Percentiles rank a stretch among this genome's conserved stretches.
These are phyloP conservation scores for Octopus sinensis DNA, from an alignment of 1,140 invertebrate genomes.

Conservation along the genomic window DNA sequence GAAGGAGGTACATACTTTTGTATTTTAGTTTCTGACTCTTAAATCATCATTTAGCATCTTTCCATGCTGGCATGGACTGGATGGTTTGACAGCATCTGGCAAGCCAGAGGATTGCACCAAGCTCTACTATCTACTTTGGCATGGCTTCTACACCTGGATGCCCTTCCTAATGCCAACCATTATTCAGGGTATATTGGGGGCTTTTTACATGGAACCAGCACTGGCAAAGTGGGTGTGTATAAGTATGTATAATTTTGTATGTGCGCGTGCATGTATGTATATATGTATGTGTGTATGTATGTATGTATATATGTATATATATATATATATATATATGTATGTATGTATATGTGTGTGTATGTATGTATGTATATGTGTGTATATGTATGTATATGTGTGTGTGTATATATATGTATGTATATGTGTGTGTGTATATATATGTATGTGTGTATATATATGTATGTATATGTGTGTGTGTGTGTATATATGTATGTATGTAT, in stretches of 20 bases:
- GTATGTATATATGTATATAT: background rate
- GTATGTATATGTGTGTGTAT: background rate
- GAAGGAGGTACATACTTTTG: slow-evolving; percentile 42
- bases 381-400: background rate
- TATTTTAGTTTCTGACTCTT: background rate
- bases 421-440: background rate
- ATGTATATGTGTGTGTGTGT: background rate
- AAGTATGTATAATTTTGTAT: too few relatives aligned
- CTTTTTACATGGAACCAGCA: too few relatives aligned
- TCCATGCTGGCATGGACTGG: too few relatives aligned
- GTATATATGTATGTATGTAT: slow-evolving; percentile 18
- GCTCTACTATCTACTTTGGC: too few relatives aligned
- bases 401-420: background rate
- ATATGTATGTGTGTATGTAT: background rate
- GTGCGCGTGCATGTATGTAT: too few relatives aligned
- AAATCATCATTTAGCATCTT: too few relatives aligned
- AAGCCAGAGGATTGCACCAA: too few relatives aligned
- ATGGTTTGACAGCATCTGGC: too few relatives aligned
- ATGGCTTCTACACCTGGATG: too few relatives aligned
- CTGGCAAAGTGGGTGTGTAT: too few relatives aligned
- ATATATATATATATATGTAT: background rate
- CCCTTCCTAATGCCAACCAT: too few relatives aligned
- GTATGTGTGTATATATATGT: background rate
- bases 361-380: background rate
- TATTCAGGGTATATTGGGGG: too few relatives aligned